Percentiles rank a stretch among this genome's conserved stretches.
phyloP scores from a whole-genome alignment of 2,113 vertebrate genomes.

The Aldabrachelys gigantea region DNA sequence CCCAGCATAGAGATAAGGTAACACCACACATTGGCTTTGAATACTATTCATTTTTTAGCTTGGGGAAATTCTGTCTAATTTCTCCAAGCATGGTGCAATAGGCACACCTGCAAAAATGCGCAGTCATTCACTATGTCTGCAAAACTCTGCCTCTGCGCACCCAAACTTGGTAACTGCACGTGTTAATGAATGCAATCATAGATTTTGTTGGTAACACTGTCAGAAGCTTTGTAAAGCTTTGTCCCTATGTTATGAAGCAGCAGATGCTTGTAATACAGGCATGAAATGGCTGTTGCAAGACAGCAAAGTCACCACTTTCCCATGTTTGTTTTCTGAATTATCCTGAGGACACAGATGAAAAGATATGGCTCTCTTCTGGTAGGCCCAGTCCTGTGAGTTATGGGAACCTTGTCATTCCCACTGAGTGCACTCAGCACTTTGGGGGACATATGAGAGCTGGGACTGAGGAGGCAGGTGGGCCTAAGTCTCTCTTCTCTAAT shows the following conservation, averaged over 20 bases:
- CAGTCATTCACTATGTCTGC: neutral
- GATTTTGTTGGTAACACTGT: neutral
- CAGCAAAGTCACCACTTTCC: neutral
- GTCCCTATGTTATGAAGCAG: neutral
- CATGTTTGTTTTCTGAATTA: neutral
- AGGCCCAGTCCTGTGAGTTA: neutral
- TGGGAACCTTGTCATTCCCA: accelerated
- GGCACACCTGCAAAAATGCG: neutral
- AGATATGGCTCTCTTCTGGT: neutral
- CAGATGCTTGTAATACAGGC: neutral
- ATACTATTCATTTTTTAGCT: neutral
- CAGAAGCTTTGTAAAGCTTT: neutral
- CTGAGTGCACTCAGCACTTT: neutral
- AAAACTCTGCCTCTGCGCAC: neutral
- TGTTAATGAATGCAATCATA: neutral
- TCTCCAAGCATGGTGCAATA: neutral
- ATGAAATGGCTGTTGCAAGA: neutral
- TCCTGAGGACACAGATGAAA: neutral
- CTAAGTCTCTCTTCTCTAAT: neutral
- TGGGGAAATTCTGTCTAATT: accelerated
- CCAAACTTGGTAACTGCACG: neutral
- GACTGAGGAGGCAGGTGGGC: neutral
- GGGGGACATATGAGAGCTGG: neutral
- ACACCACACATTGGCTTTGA: neutral
- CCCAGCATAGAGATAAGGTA: neutral